Base-by-base conservation (phyloP, 2,113 vertebrate genomes). In the Hoplias malabaricus region DNA sequence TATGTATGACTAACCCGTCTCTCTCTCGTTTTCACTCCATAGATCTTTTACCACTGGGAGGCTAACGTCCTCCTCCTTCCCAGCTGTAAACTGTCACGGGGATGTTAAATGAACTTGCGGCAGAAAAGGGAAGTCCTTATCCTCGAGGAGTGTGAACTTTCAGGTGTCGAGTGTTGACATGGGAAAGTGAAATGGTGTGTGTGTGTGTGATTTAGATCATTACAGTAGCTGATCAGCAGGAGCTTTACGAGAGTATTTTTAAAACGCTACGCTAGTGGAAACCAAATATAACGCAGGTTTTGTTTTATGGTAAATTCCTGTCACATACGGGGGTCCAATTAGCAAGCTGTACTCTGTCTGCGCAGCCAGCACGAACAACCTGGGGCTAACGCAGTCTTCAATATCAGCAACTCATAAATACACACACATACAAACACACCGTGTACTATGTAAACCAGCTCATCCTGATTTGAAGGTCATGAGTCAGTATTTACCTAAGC, bases 201-300 rank as follows among this genome's bases (percentile, higher is more conserved):
- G 34, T 42, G 57, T 73, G 48, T 81, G 62, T 53, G 77, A 69
- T 81, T 86, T 77, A 77, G 73, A 61, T 57, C 66, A 84, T 83
- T 74, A 80, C 43, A 81, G 75, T 66, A 69, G 63, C 69, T 21
- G 23, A 11, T 19, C 71, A 75, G 27, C 12, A 21, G 61, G 29
- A 80, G 12, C 2, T 71, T 87, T 84, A 84, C 70, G 65, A 83
- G 79, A 36, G 79, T 54, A 84, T 84, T 81, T 73, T 85, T 75
- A 11, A n/a, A 59, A 53, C 38, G 43, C 79, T 46, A 36, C 19
- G 72, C 63, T 59, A 61, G 46, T 56, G 77, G 78, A 79, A 78
- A 31, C 53, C 8, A n/a, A 61, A 80, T 1, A 42, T 16, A 61
- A 67, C 11, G 25, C 33, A 0, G 19, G 78, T 38, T 71, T 21